These are phyloP conservation scores for Antechinus flavipes DNA, from an alignment of 2,113 vertebrate species.

Conservation along the genomic window DNA sequence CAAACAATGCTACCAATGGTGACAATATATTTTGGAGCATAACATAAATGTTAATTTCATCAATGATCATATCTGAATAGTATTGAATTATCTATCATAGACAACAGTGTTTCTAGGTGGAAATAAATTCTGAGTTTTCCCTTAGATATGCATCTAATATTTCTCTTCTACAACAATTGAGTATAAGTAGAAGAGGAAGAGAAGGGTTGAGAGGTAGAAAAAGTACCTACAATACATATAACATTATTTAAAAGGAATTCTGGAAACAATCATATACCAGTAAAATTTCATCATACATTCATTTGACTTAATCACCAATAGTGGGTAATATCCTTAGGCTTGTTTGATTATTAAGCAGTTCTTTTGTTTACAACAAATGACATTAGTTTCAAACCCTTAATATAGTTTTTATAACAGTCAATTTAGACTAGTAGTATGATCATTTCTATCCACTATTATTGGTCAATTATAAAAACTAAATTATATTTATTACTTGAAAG, in stretches of 20 bases:
- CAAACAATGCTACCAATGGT: background rate
- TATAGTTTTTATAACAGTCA: background rate
- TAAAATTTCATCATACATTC: background rate
- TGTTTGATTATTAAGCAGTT: background rate
- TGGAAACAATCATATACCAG: background rate
- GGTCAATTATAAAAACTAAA: background rate
- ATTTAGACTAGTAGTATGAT: constrained; percentile 1
- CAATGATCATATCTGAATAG: background rate
- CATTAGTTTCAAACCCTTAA: background rate
- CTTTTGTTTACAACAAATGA: constrained; percentile 7
- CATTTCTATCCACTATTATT: constrained; percentile 15
- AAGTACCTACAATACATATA: background rate
- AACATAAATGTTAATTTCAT: background rate
- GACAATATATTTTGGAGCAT: background rate
- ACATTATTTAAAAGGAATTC: background rate
- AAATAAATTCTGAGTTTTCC: background rate
- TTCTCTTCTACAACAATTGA: accelerated
- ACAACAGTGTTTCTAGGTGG: background rate
- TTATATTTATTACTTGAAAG: constrained; percentile 18
- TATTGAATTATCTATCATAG: background rate
- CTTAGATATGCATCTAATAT: accelerated
- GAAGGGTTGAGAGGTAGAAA: background rate
- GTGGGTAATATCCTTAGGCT: background rate
- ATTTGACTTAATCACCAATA: background rate
- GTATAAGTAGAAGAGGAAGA: no score